Percentiles rank a stretch among this genome's conserved stretches.
phyloP scores from a whole-genome alignment of 2,888 invertebrate species.

The Cerastis leucographa region DNA sequence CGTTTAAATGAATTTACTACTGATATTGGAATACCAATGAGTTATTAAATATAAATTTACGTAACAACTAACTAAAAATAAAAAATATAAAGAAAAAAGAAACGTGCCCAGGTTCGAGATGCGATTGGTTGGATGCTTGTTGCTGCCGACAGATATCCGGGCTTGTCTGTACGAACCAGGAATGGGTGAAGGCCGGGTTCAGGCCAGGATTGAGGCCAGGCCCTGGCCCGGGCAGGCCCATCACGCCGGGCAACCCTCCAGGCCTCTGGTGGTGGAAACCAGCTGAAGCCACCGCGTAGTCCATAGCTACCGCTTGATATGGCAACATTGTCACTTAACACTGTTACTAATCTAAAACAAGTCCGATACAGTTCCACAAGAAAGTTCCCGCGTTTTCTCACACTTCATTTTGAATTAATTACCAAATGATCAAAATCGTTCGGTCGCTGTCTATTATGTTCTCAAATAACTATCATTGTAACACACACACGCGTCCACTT shows the following conservation, averaged over 20 bases:
- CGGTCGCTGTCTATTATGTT: conserved; percentile 52
- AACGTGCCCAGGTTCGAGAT: conserved; percentile 98
- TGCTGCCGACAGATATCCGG: conserved; percentile 97
- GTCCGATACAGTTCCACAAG: conserved; percentile 72
- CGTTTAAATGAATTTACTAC: not conserved
- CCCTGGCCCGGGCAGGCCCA: conserved; percentile 91
- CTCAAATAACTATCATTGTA: conserved; percentile 69
- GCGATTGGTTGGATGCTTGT: conserved; percentile 93
- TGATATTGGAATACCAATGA: conserved; percentile 58
- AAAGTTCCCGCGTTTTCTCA: conserved; percentile 76
- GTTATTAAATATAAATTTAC: conserved; percentile 64
- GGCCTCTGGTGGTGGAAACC: conserved; percentile 90
- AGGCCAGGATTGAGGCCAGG: conserved; percentile 88
- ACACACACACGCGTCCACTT: conserved; percentile 66
- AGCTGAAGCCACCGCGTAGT: conserved; percentile 92
- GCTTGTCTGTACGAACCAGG: conserved; percentile 97
- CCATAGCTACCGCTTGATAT: conserved; percentile 97
- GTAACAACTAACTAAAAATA: conserved; percentile 81
- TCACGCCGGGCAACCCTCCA: conserved; percentile 89
- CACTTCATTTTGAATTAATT: conserved; percentile 74
- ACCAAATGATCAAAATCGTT: conserved; percentile 68
- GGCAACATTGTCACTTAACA: conserved; percentile 93
- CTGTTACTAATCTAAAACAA: conserved; percentile 68
- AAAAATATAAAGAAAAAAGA: conserved; percentile 90
- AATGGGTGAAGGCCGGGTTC: conserved; percentile 96